Evolutionary conservation across 2,888 invertebrate genomes (phyloP).

Genomic region (Pediacus dermestoides): DNA sequence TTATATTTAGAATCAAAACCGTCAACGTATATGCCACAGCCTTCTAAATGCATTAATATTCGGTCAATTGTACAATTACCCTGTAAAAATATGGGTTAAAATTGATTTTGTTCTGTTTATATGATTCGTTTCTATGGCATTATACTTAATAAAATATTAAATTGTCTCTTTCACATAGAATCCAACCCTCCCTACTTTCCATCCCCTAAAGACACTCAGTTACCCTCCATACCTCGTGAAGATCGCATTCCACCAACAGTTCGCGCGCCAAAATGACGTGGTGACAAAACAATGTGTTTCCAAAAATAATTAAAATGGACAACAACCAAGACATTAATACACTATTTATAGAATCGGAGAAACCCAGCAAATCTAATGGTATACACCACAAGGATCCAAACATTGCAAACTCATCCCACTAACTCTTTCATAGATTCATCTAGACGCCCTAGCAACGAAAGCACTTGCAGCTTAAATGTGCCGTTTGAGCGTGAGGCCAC

Average conservation of each 20-base stretch:
- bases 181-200: too few relatives aligned
- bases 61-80: constrained; percentile 15
- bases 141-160: constrained; percentile 32
- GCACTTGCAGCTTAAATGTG: constrained; percentile 40
- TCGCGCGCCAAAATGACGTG: not conserved
- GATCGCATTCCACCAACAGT: too few relatives aligned
- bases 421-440: constrained; percentile 36
- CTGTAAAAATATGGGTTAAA: constrained; percentile 34
- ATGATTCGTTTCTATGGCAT: constrained; percentile 36
- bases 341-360: constrained; percentile 43
- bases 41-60: too few relatives aligned
- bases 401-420: not conserved
- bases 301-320: too few relatives aligned
- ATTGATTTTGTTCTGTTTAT: constrained; percentile 48
- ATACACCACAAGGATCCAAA: constrained; percentile 3
- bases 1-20: too few relatives aligned
- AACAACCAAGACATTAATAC: constrained; percentile 37
- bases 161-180: constrained; percentile 19
- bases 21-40: too few relatives aligned
- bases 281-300: not conserved
- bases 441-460: constrained; percentile 43
- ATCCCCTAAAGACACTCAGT: too few relatives aligned
- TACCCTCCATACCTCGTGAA: too few relatives aligned
- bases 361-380: constrained; percentile 24
- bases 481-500: constrained; percentile 33